These are phyloP conservation scores for Cryptoblepharus egeriae DNA, from an alignment of 2,797 vertebrate genomes.

Conservation along the genomic window DNA sequence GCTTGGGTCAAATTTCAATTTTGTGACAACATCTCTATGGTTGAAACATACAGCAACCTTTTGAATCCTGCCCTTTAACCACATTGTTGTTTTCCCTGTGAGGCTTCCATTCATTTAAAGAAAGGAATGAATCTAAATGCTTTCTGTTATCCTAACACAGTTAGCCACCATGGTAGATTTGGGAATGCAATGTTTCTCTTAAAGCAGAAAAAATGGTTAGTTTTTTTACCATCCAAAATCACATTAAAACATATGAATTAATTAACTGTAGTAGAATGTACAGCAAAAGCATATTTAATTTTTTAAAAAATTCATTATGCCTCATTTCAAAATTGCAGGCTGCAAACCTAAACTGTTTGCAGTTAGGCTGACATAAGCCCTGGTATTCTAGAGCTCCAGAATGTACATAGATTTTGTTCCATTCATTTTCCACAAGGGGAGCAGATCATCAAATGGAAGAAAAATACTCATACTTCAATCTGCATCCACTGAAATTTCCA, in stretches of 20 bases:
- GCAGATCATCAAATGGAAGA: background rate
- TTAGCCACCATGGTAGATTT: background rate
- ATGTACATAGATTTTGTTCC: background rate
- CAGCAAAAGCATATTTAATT: background rate
- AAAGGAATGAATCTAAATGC: background rate
- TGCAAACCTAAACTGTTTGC: no score
- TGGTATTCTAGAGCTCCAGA: no score
- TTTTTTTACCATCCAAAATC: background rate
- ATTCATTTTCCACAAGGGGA: background rate
- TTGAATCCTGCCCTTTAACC: slow-evolving; percentile 14
- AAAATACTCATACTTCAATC: background rate
- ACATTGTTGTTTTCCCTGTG: background rate
- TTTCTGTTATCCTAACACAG: slow-evolving; percentile 17
- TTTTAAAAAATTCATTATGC: background rate
- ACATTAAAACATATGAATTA: background rate
- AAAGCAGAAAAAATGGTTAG: background rate
- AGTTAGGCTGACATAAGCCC: no score
- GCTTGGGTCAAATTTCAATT: slow-evolving; percentile 27
- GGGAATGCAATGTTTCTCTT: background rate
- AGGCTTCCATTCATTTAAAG: background rate
- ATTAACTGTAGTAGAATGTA: background rate
- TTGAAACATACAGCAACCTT: slow-evolving; percentile 4
- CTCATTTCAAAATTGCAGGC: background rate
- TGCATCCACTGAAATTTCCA: background rate
- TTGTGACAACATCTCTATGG: background rate